These are phyloP conservation scores for Drosophila punjabiensis DNA, from an alignment of 1,140 invertebrate species.

Conservation along the genomic window DNA sequence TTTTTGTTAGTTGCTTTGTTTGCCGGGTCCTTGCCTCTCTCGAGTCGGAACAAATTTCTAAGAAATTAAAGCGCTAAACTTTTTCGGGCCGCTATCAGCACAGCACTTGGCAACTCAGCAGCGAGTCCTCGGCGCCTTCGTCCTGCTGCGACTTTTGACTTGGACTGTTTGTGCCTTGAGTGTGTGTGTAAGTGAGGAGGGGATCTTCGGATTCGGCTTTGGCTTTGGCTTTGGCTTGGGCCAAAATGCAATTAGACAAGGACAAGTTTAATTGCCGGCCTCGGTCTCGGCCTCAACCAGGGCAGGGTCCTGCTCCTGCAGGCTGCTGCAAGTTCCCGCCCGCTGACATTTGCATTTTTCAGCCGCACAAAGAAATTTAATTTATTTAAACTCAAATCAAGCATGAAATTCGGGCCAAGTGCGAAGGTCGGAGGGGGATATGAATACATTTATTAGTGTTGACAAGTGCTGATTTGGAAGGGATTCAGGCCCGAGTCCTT, in stretches of 20 bases:
- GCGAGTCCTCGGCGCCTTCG: slow-evolving; percentile 17
- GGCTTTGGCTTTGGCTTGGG: slow-evolving; percentile 30
- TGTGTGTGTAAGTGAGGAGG: slow-evolving; percentile 14
- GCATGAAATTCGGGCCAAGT: slow-evolving; percentile 42
- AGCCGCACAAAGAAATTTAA: slow-evolving; percentile 49
- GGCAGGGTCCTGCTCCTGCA: slow-evolving; percentile 28
- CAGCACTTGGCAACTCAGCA: slow-evolving; percentile 78
- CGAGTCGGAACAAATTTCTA: slow-evolving; percentile 72
- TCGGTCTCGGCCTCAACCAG: slow-evolving; percentile 17
- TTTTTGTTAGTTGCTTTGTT: slow-evolving; percentile 82
- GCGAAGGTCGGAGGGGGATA: neutral
- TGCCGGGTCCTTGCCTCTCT: slow-evolving; percentile 36
- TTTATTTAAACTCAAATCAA: slow-evolving; percentile 77
- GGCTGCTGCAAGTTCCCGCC: slow-evolving; percentile 51
- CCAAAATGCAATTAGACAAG: slow-evolving; percentile 83
- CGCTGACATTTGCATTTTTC: slow-evolving; percentile 67
- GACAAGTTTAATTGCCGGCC: slow-evolving; percentile 84
- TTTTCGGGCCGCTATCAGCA: slow-evolving; percentile 80
- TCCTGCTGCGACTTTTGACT: slow-evolving; percentile 70
- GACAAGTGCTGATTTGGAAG: slow-evolving; percentile 46
- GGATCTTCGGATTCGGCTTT: slow-evolving; percentile 33
- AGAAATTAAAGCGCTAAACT: slow-evolving; percentile 83
- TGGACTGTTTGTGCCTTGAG: slow-evolving; percentile 37
- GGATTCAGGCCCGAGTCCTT: slow-evolving; percentile 7
- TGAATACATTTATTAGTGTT: slow-evolving; percentile 50